phyloP scores from a whole-genome alignment of 2,113 vertebrate genomes.

The Spizaetus ornatus region DNA sequence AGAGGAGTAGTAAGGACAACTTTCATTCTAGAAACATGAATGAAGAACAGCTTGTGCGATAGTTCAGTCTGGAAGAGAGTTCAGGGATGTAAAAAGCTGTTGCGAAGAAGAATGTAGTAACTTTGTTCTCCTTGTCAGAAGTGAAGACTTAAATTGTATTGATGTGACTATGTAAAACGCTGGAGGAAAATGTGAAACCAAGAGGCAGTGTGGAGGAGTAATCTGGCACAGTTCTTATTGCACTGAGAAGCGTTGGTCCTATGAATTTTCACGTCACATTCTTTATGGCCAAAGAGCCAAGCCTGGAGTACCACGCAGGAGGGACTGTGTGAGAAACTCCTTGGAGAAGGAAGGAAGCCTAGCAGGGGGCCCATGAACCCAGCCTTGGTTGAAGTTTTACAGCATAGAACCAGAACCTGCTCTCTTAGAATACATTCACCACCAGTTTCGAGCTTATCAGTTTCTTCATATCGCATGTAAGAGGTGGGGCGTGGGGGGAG shows the following conservation, averaged over 20 bases:
- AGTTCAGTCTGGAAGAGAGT: background rate
- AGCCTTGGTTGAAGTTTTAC: background rate
- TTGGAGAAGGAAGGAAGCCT: background rate
- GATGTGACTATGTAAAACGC: background rate
- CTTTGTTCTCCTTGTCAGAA: background rate
- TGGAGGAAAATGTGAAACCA: background rate
- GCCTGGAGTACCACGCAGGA: background rate
- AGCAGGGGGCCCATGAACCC: background rate
- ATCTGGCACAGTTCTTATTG: background rate
- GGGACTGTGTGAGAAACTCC: background rate
- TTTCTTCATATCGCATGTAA: background rate
- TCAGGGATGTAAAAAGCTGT: background rate
- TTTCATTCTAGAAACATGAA: background rate
- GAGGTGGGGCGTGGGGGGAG: background rate
- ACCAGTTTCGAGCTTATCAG: background rate
- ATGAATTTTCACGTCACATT: background rate
- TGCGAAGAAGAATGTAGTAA: background rate
- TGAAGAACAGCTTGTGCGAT: background rate
- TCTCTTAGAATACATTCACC: background rate
- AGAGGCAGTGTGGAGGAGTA: background rate
- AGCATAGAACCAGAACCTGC: background rate
- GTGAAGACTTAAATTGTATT: background rate
- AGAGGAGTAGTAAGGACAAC: background rate
- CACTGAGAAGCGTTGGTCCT: background rate
- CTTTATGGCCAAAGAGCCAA: background rate